These are phyloP conservation scores for Pseudobourletiella spinata DNA, from an alignment of 1,140 invertebrate species.

Conservation along the genomic window DNA sequence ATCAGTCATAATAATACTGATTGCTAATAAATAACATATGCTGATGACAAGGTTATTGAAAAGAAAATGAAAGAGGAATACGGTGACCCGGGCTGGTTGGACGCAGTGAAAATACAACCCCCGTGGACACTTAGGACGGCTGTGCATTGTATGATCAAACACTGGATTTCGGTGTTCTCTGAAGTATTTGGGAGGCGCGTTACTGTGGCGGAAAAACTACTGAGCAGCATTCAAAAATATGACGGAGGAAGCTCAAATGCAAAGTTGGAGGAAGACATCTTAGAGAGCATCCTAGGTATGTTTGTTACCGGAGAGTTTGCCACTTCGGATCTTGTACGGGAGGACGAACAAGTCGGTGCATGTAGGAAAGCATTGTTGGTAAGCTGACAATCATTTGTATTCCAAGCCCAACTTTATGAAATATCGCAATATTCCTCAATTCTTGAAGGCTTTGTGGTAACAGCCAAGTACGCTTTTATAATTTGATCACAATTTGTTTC, in stretches of 20 bases:
- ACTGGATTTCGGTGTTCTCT: slow-evolving; percentile 32
- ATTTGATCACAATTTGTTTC: no score
- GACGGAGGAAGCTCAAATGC: neutral
- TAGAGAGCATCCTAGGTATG: slow-evolving; percentile 14
- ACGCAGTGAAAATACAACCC: slow-evolving; percentile 18
- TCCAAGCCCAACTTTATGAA: no score
- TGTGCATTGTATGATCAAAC: slow-evolving; percentile 23
- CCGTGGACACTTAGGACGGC: slow-evolving; percentile 22
- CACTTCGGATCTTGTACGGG: neutral
- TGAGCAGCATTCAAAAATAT: neutral
- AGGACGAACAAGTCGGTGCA: neutral
- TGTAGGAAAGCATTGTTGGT: slow-evolving; percentile 14
- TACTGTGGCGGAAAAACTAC: slow-evolving; percentile 8
- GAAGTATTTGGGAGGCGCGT: slow-evolving; percentile 18
- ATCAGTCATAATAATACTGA: neutral
- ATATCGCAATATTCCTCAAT: no score
- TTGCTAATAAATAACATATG: neutral
- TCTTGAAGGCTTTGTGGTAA: no score
- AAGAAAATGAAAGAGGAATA: slow-evolving; percentile 32
- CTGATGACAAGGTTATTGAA: slow-evolving; percentile 17
- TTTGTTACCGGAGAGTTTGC: slow-evolving; percentile 8
- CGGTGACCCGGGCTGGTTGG: slow-evolving; percentile 21
- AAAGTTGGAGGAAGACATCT: slow-evolving; percentile 4
- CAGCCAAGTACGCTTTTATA: no score
- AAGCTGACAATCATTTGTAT: no score